Conservation (phyloP, 2,113 vertebrate genomes). For the Thunnus thynnus region DNA sequence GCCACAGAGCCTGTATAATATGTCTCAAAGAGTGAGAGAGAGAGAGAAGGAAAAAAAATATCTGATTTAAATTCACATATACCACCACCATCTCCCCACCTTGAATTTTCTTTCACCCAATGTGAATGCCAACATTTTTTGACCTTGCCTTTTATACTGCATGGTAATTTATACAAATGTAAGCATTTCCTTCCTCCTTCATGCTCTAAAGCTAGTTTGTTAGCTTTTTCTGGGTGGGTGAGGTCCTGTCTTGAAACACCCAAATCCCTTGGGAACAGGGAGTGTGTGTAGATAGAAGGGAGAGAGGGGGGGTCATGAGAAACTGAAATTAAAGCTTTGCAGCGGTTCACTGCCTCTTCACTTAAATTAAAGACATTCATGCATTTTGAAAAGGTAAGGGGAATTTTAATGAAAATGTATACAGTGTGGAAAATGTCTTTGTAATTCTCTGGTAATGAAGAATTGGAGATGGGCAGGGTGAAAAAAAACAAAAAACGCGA, state of each 20-base stretch:
- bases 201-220: slow-evolving; percentile 67
- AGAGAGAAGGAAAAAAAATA: slow-evolving; percentile 2
- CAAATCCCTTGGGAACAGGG: slow-evolving; percentile 40
- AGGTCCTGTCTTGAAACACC: slow-evolving; percentile 58
- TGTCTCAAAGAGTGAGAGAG: slow-evolving; percentile 14
- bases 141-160: slow-evolving; percentile 76
- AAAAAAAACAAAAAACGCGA: background rate
- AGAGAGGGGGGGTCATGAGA: slow-evolving; percentile 34
- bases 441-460: slow-evolving; percentile 59
- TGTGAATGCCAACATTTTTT: slow-evolving; percentile 67
- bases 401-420: slow-evolving; percentile 74
- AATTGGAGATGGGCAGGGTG: slow-evolving; percentile 29
- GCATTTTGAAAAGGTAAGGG: slow-evolving; percentile 66
- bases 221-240: slow-evolving; percentile 56
- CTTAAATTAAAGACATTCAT: slow-evolving; percentile 74
- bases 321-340: slow-evolving; percentile 80
- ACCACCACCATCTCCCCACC: slow-evolving; percentile 31
- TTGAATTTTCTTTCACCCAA: slow-evolving; percentile 57
- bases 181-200: slow-evolving; percentile 68
- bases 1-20: slow-evolving; percentile 39
- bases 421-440: slow-evolving; percentile 61
- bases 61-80: slow-evolving; percentile 68
- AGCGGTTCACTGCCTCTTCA: slow-evolving; percentile 68
- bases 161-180: slow-evolving; percentile 84
- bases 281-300: slow-evolving; percentile 37